phyloP scores from a whole-genome alignment of 2,113 vertebrate genomes.

The Serinus canaria region DNA sequence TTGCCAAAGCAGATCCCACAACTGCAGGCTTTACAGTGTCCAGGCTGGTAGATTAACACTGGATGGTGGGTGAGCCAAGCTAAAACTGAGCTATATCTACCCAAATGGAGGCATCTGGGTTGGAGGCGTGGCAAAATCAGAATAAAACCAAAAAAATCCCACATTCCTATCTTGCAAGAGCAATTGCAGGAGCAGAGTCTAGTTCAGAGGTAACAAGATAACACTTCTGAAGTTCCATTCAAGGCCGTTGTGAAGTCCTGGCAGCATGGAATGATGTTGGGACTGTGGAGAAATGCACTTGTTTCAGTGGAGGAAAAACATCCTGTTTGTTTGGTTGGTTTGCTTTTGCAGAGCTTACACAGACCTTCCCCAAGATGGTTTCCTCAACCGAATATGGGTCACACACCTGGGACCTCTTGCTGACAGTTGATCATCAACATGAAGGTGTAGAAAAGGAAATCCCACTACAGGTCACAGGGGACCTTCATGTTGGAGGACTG shows the following conservation, averaged over 20 bases:
- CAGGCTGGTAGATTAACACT: background rate
- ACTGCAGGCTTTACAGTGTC: background rate
- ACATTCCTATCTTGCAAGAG: background rate
- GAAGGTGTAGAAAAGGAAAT: conserved; percentile 69
- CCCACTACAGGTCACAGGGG: conserved; percentile 83
- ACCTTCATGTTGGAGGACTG: conserved; percentile 92
- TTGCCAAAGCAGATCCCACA: background rate
- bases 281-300: background rate
- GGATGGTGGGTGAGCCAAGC: background rate
- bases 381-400: conserved; percentile 76
- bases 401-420: conserved; percentile 88
- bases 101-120: background rate
- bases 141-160: background rate
- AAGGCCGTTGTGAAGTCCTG: background rate
- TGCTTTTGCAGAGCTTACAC: background rate
- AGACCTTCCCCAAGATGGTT: conserved; percentile 69
- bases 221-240: background rate
- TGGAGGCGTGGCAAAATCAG: background rate
- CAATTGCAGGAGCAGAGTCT: background rate
- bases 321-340: background rate
- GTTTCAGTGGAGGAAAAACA: background rate
- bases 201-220: conserved; percentile 10
- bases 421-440: conserved; percentile 81
- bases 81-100: background rate
- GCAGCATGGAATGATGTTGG: background rate